phyloP scores from a whole-genome alignment of 2,888 invertebrate genomes.

The Parapristionchus giblindavisi region DNA sequence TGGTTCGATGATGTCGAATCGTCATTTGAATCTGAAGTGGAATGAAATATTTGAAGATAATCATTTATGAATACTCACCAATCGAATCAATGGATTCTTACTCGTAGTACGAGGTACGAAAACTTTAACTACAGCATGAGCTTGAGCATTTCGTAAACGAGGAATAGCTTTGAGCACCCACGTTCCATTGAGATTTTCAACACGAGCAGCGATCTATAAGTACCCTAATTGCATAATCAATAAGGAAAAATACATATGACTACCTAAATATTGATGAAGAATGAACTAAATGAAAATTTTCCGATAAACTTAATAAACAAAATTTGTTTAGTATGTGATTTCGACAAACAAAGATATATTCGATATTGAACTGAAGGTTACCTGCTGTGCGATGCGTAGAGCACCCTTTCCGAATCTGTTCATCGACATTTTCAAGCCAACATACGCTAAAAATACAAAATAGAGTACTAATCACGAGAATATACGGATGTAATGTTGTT shows the following conservation, averaged over 20 bases:
- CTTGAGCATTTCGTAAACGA: background rate
- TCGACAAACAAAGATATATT: background rate
- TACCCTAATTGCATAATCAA: background rate
- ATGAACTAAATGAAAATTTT: background rate
- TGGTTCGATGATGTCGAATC: conserved; percentile 25
- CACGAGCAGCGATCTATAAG: conserved; percentile 40
- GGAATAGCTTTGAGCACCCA: conserved; percentile 40
- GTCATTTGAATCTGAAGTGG: conserved; percentile 36
- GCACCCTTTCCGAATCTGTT: conserved; percentile 48
- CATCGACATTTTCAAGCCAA: conserved; percentile 51
- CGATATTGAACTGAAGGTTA: background rate
- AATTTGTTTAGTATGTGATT: background rate
- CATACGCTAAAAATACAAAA: too few relatives aligned
- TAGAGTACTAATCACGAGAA: too few relatives aligned
- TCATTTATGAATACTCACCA: conserved; percentile 9
- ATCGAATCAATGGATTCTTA: conserved; percentile 26
- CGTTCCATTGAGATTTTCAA: conserved; percentile 35
- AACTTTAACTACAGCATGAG: conserved; percentile 2
- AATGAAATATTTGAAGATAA: background rate
- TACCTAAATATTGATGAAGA: background rate
- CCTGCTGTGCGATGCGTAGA: conserved; percentile 47
- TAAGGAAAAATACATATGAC: background rate
- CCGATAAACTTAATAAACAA: background rate
- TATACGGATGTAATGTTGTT: too few relatives aligned
- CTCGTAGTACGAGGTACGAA: background rate